A percentile compares a stretch with the other conserved stretches of the same genome.
phyloP scores from a whole-genome alignment of 2,113 vertebrate genomes.

The Rhadina sibilatrix region DNA sequence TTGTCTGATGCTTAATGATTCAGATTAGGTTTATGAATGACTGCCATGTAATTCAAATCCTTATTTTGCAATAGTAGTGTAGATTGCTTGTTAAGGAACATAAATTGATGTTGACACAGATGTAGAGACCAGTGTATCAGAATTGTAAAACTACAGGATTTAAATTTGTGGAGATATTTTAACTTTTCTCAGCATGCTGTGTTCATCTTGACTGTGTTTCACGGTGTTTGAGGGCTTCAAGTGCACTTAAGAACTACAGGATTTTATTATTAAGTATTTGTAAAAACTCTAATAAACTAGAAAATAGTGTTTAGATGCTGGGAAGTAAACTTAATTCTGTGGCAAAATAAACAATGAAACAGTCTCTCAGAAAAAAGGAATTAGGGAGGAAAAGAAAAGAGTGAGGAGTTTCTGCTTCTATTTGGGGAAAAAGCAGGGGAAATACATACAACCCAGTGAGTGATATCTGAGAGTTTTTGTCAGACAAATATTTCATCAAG shows the following conservation, averaged over 20 bases:
- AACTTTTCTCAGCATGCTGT: neutral
- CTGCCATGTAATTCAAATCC: neutral
- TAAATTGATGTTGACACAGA: neutral
- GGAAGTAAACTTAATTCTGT: neutral
- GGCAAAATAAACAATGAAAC: neutral
- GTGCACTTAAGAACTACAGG: neutral
- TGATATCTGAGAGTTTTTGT: neutral
- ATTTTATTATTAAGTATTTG: neutral
- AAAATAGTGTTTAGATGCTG: neutral
- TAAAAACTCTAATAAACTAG: neutral
- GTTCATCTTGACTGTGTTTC: neutral
- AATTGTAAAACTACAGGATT: neutral
- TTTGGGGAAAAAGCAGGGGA: neutral
- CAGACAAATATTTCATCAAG: neutral
- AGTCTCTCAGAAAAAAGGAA: neutral
- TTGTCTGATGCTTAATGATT: neutral
- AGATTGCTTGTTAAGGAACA: neutral
- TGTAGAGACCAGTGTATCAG: neutral
- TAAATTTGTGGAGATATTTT: neutral
- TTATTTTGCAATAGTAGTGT: neutral
- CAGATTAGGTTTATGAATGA: neutral
- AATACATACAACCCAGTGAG: neutral
- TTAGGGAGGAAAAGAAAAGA: neutral
- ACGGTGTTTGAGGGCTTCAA: neutral
- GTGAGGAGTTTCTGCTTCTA: neutral